Conservation (phyloP, 2,888 invertebrate species). For the Pseudolycoriella hygida region DNA sequence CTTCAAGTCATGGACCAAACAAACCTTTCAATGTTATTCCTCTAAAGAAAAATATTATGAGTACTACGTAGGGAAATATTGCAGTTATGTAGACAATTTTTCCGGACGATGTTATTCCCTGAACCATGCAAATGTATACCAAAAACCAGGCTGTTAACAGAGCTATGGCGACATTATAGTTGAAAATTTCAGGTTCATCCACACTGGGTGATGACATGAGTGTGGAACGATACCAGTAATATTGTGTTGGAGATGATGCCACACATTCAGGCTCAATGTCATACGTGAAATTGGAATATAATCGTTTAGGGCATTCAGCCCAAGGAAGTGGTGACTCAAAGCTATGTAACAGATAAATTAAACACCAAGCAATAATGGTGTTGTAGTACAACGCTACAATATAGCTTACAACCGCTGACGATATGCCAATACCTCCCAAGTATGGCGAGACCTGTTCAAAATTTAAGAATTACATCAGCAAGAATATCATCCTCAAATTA, state of each 20-base stretch:
- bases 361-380: slow-evolving; percentile 94
- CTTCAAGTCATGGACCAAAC: slow-evolving; percentile 18
- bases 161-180: slow-evolving; percentile 79
- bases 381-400: slow-evolving; percentile 95
- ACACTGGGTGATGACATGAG: slow-evolving; percentile 80
- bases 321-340: slow-evolving; percentile 84
- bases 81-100: slow-evolving; percentile 95
- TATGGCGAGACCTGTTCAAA: slow-evolving; percentile 51
- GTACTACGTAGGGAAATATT: slow-evolving; percentile 88
- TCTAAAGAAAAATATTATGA: slow-evolving; percentile 89
- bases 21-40: slow-evolving; percentile 80
- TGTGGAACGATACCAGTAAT: slow-evolving; percentile 89
- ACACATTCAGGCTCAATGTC: slow-evolving; percentile 64
- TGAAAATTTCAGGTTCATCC: slow-evolving; percentile 68
- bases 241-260: slow-evolving; percentile 77
- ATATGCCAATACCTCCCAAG: slow-evolving; percentile 77
- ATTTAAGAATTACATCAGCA: not conserved
- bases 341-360: slow-evolving; percentile 87
- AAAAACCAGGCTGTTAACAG: slow-evolving; percentile 82
- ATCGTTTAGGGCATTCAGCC: slow-evolving; percentile 75
- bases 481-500: not conserved
- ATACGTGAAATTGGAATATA: slow-evolving; percentile 63
- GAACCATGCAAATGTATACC: slow-evolving; percentile 93
- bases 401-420: slow-evolving; percentile 90
- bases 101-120: slow-evolving; percentile 91